phyloP scores from a whole-genome alignment of 2,113 vertebrate species.

The Neodon shergylaensis region DNA sequence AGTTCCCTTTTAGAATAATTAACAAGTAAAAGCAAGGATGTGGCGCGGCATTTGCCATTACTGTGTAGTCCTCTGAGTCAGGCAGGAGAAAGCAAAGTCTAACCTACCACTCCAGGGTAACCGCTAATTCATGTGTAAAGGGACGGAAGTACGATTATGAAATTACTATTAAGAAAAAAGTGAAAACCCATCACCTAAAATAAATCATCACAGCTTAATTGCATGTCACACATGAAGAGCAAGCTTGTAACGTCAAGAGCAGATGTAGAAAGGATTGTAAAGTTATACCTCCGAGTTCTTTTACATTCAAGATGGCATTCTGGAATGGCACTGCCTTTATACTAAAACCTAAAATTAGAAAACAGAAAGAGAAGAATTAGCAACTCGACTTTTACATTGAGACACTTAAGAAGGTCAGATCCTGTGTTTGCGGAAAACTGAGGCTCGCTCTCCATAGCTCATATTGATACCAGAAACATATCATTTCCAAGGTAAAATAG shows the following conservation, averaged over 20 bases:
- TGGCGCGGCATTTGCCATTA: neutral
- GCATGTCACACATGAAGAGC: neutral
- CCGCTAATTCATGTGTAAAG: neutral
- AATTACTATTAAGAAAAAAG: conserved; percentile 34
- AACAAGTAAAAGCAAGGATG: neutral
- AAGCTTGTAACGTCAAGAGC: conserved; percentile 33
- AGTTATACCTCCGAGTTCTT: conserved; percentile 98
- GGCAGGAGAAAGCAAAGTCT: neutral
- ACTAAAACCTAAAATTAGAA: conserved; percentile 93
- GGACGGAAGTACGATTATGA: conserved; percentile 34
- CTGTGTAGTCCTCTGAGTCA: neutral
- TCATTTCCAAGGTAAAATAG: conserved; percentile 27
- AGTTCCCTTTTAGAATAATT: conserved; percentile 47
- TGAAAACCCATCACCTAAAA: neutral
- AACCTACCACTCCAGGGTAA: neutral
- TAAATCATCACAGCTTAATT: neutral
- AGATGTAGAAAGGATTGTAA: conserved; percentile 66
- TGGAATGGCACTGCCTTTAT: conserved; percentile 98
- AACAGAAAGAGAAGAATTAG: conserved; percentile 75
- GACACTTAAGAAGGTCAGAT: neutral
- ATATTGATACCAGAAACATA: neutral
- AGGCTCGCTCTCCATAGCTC: neutral
- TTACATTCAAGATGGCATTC: conserved; percentile 97
- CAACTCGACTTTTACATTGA: conserved; percentile 21
- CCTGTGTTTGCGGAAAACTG: neutral